phyloP scores from a whole-genome alignment of 2,113 vertebrate species.

The Lepus europaeus region DNA sequence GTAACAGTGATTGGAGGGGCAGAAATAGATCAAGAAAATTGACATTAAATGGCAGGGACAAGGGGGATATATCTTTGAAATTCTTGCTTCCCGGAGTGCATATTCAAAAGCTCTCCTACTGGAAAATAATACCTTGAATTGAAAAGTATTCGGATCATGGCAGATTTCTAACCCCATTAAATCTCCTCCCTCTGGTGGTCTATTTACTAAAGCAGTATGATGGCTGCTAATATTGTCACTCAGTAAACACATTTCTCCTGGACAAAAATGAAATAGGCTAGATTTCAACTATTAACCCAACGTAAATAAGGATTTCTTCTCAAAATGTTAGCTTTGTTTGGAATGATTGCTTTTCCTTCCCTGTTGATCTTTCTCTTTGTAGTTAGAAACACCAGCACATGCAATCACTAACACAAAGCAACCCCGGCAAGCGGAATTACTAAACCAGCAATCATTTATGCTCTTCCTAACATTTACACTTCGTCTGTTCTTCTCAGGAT shows the following conservation, averaged over 20 bases:
- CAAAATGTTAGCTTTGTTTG: conserved; percentile 46
- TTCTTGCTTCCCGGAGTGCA: not conserved
- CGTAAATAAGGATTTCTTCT: conserved; percentile 39
- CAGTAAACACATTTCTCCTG: conserved; percentile 38
- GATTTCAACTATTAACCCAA: not conserved
- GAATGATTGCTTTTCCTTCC: not conserved
- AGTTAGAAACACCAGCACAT: conserved; percentile 41
- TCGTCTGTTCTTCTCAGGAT: not conserved
- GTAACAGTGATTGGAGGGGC: not conserved
- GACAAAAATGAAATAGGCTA: conserved; percentile 16
- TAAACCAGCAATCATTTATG: not conserved
- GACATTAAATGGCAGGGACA: not conserved
- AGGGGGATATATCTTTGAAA: conserved; percentile 39
- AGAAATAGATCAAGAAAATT: conserved; percentile 42
- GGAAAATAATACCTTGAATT: conserved; percentile 55
- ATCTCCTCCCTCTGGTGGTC: conserved; percentile 35
- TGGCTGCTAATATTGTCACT: conserved; percentile 15
- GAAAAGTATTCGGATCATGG: conserved; percentile 35
- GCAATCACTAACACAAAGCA: not conserved
- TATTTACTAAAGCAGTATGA: conserved; percentile 43
- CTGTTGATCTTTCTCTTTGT: not conserved
- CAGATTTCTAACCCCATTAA: conserved; percentile 48
- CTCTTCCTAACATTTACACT: not conserved
- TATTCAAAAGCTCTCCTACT: conserved; percentile 53
- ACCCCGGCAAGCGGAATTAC: not conserved